Conservation (phyloP, 1,140 invertebrate genomes). For the Aphelenchoides avenae region DNA sequence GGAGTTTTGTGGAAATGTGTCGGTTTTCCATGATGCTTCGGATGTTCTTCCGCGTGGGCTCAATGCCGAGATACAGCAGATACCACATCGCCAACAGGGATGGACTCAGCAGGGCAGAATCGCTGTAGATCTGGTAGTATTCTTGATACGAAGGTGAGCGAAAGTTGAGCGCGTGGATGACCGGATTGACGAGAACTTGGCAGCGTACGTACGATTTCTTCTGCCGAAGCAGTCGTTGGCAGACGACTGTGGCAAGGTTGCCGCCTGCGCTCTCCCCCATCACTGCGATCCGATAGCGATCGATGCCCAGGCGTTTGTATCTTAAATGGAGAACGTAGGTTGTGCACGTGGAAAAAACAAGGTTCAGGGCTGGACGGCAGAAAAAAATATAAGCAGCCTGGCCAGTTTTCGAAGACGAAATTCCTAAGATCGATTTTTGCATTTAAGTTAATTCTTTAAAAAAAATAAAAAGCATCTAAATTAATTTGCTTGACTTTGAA, state of each 20-base stretch:
- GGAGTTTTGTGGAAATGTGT: too few species aligned
- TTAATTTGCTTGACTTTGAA: too few species aligned
- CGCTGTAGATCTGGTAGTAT: conserved; percentile 40
- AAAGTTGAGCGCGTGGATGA: conserved; percentile 47
- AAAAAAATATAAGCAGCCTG: too few species aligned
- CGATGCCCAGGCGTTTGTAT: conserved; percentile 22
- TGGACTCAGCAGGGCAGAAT: conserved; percentile 40
- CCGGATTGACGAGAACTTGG: conserved; percentile 44
- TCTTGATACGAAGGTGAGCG: conserved; percentile 42
- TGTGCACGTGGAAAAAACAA: neutral
- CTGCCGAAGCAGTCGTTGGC: conserved; percentile 30
- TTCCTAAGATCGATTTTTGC: neutral
- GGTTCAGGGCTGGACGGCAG: neutral
- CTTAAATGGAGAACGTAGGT: neutral
- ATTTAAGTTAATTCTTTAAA: too few species aligned
- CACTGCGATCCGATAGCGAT: conserved; percentile 36
- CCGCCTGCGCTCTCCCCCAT: conserved; percentile 47
- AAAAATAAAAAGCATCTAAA: too few species aligned
- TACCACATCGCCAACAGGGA: too few species aligned
- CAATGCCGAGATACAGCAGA: too few species aligned
- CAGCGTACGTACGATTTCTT: too few species aligned
- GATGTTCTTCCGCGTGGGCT: too few species aligned
- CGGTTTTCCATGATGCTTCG: too few species aligned
- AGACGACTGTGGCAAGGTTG: conserved; percentile 40
- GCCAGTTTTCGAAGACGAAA: too few species aligned